A percentile compares a stretch with the other conserved stretches of the same genome.
Evolutionary conservation across 2,797 vertebrate genomes (phyloP).

Genomic region (Chiloscyllium punctatum): DNA sequence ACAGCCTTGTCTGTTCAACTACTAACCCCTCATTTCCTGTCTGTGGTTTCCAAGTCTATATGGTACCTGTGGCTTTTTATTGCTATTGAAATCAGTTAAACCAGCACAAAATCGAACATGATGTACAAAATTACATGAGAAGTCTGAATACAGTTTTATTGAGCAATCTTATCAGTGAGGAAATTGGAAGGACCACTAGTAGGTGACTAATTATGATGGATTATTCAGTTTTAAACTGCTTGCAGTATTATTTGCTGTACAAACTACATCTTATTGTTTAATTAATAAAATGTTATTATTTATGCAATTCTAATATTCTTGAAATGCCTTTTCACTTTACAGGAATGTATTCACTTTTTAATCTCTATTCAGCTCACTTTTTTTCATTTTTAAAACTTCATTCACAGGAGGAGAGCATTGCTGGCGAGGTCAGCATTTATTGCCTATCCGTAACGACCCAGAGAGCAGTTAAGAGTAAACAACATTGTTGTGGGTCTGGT

Average conservation of each 20-base stretch:
- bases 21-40: conserved; percentile 44
- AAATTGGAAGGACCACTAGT: not conserved
- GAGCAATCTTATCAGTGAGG: not conserved
- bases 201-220: not conserved
- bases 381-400: too few species aligned
- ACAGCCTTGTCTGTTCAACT: conserved; percentile 47
- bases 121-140: not conserved
- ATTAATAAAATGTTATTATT: not conserved
- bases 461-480: too few species aligned
- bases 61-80: not conserved
- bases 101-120: not conserved
- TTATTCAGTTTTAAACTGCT: not conserved
- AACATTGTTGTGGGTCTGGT: too few species aligned
- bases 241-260: not conserved
- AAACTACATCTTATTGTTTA: not conserved
- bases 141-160: not conserved
- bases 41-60: conserved; percentile 47
- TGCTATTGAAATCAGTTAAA: conserved; percentile 14
- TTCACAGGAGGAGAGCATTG: too few species aligned
- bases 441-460: too few species aligned
- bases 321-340: not conserved
- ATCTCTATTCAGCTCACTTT: not conserved
- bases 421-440: too few species aligned
- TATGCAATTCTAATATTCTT: not conserved
- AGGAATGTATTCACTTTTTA: not conserved